Conservation (phyloP, 2,113 vertebrate genomes). For the Calidris pugnax region DNA sequence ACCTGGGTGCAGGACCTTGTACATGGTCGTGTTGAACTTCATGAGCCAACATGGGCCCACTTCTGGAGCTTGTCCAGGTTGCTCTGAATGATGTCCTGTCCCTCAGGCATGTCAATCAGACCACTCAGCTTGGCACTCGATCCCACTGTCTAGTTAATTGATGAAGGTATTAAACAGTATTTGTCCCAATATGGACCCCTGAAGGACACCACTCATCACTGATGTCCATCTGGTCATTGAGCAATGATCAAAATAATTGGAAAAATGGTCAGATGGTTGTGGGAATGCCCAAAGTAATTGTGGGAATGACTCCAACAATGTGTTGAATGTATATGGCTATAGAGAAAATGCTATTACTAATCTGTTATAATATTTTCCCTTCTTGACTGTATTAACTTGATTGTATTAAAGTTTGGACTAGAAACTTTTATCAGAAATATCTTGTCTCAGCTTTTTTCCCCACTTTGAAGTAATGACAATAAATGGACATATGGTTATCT, state of each 20-base stretch:
- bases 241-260: not conserved
- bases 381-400: not conserved
- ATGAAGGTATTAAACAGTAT: not conserved
- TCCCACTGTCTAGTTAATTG: not conserved
- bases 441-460: not conserved
- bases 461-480: not conserved
- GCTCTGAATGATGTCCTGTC: not conserved
- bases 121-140: not conserved
- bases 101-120: not conserved
- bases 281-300: not conserved
- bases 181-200: rapidly evolving
- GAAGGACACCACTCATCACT: not conserved
- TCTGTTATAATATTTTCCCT: not conserved
- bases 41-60: not conserved
- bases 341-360: not conserved
- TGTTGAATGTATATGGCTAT: not conserved
- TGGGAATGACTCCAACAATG: not conserved
- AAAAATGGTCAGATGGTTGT: not conserved
- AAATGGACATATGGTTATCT: not conserved
- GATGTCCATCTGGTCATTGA: not conserved
- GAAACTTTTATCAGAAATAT: not conserved
- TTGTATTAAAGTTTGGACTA: not conserved
- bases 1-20: not conserved
- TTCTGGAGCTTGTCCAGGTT: not conserved
- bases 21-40: not conserved